Base-by-base conservation (phyloP, 1,140 invertebrate species). In the Galendromus occidentalis region DNA sequence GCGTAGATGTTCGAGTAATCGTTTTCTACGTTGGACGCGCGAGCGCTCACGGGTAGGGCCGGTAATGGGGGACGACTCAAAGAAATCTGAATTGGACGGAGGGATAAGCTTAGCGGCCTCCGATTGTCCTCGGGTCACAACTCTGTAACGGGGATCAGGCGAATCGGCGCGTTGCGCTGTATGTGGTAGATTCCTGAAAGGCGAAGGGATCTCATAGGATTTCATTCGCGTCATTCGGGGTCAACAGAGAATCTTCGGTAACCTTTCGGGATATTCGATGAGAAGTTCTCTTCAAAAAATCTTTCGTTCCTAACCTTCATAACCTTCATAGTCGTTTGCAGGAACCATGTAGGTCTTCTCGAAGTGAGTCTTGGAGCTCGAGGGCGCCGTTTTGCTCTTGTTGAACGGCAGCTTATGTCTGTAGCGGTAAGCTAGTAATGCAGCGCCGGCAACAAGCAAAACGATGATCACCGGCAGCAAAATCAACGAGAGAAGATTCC, bases 71-170 rank as follows among this genome's bases (percentile, higher is more conserved):
- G 33, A 39, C 33, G 33, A 6, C 33, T 4, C 9, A 39, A 39
- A 39, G 33, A 39, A 39, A 39, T 39, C 33, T 39, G 33, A 4
- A 39, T 9, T 39, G 33, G 33, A 9, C 33, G 33, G 33, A 39
- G 33, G 33, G 33, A 39, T 39, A 39, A 39, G 33, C 33, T 39
- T 22, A 59, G 14, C 33, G 51, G 33, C 33, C 51, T 25, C 51
- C 51, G 51, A 25, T 25, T 29, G 51, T 59, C 51, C 51, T 59
- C 51, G 51, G 51, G 51, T 59, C 51, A 59, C 51, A 59, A 59
- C 51, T 59, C 51, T 59, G 51, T 59, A 59, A 59, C 51, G 51
- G 51, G 51, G 25, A 59, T 59, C 14, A 59, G 22, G 25, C 51
- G 51, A 59, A 59, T 22, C 51, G 51, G 51, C 14, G 51, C 51